These are phyloP conservation scores for Numenius arquata DNA, from an alignment of 2,113 vertebrate species.

Conservation along the genomic window DNA sequence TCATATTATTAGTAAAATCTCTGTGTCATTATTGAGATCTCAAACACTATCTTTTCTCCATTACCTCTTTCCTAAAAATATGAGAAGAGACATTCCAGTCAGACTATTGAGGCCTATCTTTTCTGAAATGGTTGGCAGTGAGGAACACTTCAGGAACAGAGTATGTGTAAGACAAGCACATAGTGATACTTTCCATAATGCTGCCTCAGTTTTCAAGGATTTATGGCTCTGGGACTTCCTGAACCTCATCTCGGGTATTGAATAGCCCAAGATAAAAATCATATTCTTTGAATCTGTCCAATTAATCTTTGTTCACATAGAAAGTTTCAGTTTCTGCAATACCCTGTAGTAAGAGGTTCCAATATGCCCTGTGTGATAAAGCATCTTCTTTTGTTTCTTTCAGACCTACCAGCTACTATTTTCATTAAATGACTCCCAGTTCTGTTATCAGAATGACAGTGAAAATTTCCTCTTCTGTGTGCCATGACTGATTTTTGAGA, in stretches of 20 bases:
- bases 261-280: background rate
- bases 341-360: background rate
- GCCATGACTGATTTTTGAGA: background rate
- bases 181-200: background rate
- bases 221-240: background rate
- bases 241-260: background rate
- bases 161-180: accelerated
- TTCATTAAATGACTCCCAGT: background rate
- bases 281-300: background rate
- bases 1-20: background rate
- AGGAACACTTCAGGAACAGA: background rate
- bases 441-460: background rate
- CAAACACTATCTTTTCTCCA: background rate
- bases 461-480: background rate
- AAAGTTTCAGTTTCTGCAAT: background rate
- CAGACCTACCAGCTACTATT: background rate
- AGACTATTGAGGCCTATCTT: background rate
- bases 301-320: background rate
- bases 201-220: background rate
- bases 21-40: background rate
- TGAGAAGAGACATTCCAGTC: background rate
- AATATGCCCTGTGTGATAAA: background rate
- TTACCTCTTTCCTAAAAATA: background rate
- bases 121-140: background rate
- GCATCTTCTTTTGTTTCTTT: background rate